phyloP scores from a whole-genome alignment of 2,888 invertebrate genomes.

The Cheilosia impressa region DNA sequence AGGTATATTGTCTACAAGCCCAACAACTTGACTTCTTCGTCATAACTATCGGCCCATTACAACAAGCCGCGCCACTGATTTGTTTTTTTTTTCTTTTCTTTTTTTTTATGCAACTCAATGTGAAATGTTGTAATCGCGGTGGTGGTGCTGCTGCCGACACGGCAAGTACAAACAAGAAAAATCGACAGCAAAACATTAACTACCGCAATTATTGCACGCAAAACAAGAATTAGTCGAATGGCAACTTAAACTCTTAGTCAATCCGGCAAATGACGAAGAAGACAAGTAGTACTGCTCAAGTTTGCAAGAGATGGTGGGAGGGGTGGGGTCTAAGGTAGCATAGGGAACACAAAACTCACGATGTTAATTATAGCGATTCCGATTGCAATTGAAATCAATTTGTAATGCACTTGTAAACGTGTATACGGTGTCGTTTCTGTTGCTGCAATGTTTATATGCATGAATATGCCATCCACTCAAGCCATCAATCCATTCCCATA shows the following conservation, averaged over 20 bases:
- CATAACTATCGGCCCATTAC: constrained; percentile 29
- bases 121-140: constrained; percentile 62
- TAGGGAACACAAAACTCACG: constrained; percentile 34
- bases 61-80: constrained; percentile 46
- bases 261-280: constrained; percentile 1
- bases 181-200: constrained; percentile 53
- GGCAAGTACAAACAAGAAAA: constrained; percentile 16
- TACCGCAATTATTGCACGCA: constrained; percentile 64
- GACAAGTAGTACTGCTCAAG: constrained; percentile 10
- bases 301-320: background rate
- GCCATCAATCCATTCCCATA: constrained; percentile 17
- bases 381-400: constrained; percentile 74
- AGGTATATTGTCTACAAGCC: background rate
- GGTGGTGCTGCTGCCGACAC: background rate
- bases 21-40: constrained; percentile 37
- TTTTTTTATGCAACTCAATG: constrained; percentile 59
- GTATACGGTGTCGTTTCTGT: constrained; percentile 39
- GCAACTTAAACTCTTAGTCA: constrained; percentile 51
- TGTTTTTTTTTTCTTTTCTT: constrained; percentile 6
- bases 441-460: constrained; percentile 63
- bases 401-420: constrained; percentile 69
- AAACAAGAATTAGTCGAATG: constrained; percentile 62
- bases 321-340: background rate
- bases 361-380: constrained; percentile 68
- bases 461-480: constrained; percentile 46